Percentiles rank a stretch among this genome's conserved stretches.
These are phyloP conservation scores for Drosophila eugracilis DNA, from an alignment of 1,140 invertebrate genomes.

Conservation along the genomic window DNA sequence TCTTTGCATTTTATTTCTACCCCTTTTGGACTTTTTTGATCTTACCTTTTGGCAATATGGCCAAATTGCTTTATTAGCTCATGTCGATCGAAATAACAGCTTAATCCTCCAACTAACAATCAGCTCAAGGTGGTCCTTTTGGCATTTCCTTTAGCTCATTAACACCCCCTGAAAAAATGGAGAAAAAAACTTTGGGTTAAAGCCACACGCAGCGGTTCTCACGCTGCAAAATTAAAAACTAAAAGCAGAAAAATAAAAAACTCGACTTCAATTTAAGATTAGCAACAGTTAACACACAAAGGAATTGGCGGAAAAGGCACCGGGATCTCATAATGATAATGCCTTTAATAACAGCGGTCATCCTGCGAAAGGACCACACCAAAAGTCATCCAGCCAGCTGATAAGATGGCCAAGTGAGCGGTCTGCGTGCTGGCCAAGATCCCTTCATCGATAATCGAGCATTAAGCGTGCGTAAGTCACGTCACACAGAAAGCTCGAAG, in stretches of 20 bases:
- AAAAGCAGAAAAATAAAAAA: constrained; percentile 46
- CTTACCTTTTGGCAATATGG: constrained; percentile 28
- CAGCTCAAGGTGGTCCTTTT: constrained; percentile 52
- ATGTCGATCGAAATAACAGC: constrained; percentile 33
- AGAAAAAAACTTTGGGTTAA: constrained; percentile 7
- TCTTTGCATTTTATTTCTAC: not conserved
- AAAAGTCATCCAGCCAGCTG: constrained; percentile 48
- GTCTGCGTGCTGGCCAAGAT: constrained; percentile 59
- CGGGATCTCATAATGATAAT: constrained; percentile 76
- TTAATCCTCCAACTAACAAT: constrained; percentile 10
- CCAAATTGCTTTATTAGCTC: constrained; percentile 70
- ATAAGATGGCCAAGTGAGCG: constrained; percentile 62
- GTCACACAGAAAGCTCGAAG: constrained; percentile 35
- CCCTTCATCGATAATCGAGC: constrained; percentile 71
- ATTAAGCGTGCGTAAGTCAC: constrained; percentile 80
- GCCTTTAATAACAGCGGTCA: constrained; percentile 75
- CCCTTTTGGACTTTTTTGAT: constrained; percentile 6
- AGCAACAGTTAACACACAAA: constrained; percentile 78
- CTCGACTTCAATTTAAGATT: constrained; percentile 69
- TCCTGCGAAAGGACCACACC: constrained; percentile 57
- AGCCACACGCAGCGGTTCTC: constrained; percentile 76
- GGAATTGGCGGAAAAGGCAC: constrained; percentile 50
- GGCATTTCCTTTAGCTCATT: constrained; percentile 78
- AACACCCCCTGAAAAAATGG: constrained; percentile 50
- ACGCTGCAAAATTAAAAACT: constrained; percentile 61